phyloP scores from a whole-genome alignment of 2,113 vertebrate species.

The Bothrops jararaca region DNA sequence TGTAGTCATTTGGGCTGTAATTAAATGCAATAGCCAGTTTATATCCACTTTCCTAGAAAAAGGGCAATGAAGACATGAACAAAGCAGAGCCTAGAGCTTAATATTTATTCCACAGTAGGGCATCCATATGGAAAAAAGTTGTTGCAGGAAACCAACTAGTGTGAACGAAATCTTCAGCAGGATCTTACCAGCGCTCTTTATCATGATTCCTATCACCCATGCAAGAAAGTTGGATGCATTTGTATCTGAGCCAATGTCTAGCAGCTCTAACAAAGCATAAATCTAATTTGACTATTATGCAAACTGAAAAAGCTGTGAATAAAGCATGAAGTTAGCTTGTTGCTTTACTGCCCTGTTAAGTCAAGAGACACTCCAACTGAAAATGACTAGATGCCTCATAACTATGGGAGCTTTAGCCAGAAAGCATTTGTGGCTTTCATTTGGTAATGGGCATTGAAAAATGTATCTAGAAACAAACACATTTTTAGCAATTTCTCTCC shows the following conservation, averaged over 20 bases:
- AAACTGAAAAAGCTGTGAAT: slow-evolving; percentile 69
- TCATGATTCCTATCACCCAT: slow-evolving; percentile 44
- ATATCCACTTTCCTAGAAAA: slow-evolving; percentile 69
- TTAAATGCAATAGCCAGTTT: slow-evolving; percentile 82
- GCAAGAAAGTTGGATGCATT: slow-evolving; percentile 45
- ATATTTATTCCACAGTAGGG: slow-evolving; percentile 72
- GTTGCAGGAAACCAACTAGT: slow-evolving; percentile 65
- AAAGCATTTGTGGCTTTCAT: slow-evolving; percentile 7
- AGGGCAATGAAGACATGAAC: slow-evolving; percentile 66
- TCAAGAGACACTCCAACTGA: slow-evolving; percentile 5
- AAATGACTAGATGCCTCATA: slow-evolving; percentile 29
- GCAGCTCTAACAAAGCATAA: slow-evolving; percentile 64
- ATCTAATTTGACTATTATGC: slow-evolving; percentile 66
- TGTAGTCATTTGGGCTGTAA: slow-evolving; percentile 72
- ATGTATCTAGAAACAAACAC: fast-evolving
- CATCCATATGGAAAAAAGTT: slow-evolving; percentile 78
- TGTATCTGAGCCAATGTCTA: slow-evolving; percentile 66
- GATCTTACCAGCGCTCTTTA: slow-evolving; percentile 62
- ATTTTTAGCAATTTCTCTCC: slow-evolving; percentile 27
- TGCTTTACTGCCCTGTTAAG: slow-evolving; percentile 16
- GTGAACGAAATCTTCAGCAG: slow-evolving; percentile 74
- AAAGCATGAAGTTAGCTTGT: slow-evolving; percentile 61
- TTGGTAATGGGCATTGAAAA: background rate
- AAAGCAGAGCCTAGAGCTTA: slow-evolving; percentile 68
- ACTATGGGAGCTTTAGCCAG: slow-evolving; percentile 15